A percentile compares a stretch with the other conserved stretches of the same genome.
phyloP scores from a whole-genome alignment of 2,888 invertebrate species.

The Ectemnius continuus region DNA sequence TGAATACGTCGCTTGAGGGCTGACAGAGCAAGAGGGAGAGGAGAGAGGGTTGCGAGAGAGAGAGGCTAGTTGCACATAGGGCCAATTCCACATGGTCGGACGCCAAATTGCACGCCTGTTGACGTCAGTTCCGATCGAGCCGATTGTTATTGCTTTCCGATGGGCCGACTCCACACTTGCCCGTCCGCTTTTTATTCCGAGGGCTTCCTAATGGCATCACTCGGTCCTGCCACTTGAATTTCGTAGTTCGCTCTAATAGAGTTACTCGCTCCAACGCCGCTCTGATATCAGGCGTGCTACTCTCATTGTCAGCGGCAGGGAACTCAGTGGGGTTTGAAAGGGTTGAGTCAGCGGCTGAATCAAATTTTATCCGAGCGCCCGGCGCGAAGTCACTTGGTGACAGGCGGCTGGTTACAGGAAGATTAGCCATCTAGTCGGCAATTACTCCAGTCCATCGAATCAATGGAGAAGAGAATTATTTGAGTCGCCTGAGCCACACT shows the following conservation, averaged over 20 bases:
- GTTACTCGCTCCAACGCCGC: too few species aligned
- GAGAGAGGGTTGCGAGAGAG: not conserved
- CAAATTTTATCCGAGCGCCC: too few species aligned
- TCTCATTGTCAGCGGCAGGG: too few species aligned
- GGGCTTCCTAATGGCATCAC: too few species aligned
- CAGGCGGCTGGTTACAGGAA: not conserved
- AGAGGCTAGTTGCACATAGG: slow-evolving; percentile 33
- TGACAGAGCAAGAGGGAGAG: slow-evolving; percentile 18
- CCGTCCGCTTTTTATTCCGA: too few species aligned
- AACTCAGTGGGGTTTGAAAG: too few species aligned
- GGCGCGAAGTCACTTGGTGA: not conserved
- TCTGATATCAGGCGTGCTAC: too few species aligned
- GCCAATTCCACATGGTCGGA: slow-evolving; percentile 63
- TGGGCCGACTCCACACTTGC: not conserved
- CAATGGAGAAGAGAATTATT: slow-evolving; percentile 3
- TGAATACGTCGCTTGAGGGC: slow-evolving; percentile 32
- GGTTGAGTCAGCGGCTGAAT: too few species aligned
- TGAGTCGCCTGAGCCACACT: not conserved
- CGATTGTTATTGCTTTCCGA: slow-evolving; percentile 68
- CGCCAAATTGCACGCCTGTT: slow-evolving; percentile 71
- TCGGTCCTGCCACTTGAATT: too few species aligned
- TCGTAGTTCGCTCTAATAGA: too few species aligned
- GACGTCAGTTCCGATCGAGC: slow-evolving; percentile 68
- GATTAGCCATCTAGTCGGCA: slow-evolving; percentile 1
- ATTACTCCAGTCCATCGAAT: not conserved